These are phyloP conservation scores for Drosophila aldrichi DNA, from an alignment of 2,888 invertebrate species.

Conservation along the genomic window DNA sequence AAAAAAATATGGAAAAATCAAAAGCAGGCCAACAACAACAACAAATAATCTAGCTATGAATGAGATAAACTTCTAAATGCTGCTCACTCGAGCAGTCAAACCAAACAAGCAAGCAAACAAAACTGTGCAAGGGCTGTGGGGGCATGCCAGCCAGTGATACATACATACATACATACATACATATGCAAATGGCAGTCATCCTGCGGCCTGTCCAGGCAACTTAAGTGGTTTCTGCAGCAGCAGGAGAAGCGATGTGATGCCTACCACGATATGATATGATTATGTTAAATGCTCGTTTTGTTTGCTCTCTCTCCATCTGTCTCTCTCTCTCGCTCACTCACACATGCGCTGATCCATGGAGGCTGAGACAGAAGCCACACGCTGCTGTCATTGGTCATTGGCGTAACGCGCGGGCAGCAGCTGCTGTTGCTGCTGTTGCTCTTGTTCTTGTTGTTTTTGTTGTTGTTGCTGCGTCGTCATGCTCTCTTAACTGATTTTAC, in stretches of 20 bases:
- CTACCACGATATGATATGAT: slow-evolving; percentile 80
- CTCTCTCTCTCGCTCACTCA: slow-evolving; percentile 35
- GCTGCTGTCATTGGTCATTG: slow-evolving; percentile 75
- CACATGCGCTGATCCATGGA: slow-evolving; percentile 27
- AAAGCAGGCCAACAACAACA: slow-evolving; percentile 52
- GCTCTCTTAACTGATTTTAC: slow-evolving; percentile 79
- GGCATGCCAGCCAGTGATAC: too few species aligned
- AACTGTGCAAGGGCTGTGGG: slow-evolving; percentile 19
- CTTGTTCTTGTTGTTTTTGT: slow-evolving; percentile 4
- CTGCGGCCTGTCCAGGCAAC: slow-evolving; percentile 69
- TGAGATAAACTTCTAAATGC: slow-evolving; percentile 74
- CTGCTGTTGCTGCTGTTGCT: slow-evolving; percentile 40
- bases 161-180: too few species aligned
- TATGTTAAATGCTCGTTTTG: slow-evolving; percentile 82
- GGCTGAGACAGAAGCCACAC: slow-evolving; percentile 40
- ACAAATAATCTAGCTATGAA: slow-evolving; percentile 80
- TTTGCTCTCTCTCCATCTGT: slow-evolving; percentile 59
- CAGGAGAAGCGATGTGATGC: slow-evolving; percentile 73
- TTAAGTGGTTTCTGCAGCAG: slow-evolving; percentile 75
- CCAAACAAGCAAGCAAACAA: slow-evolving; percentile 41
- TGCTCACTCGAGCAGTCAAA: slow-evolving; percentile 68
- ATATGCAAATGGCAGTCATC: slow-evolving; percentile 80
- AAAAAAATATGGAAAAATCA: slow-evolving; percentile 52
- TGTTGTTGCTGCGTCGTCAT: slow-evolving; percentile 67
- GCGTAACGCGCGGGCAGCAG: slow-evolving; percentile 69